Evolutionary conservation across 2,113 vertebrate species (phyloP), one percentile per base, ranked within the genome.

Genomic region (Rhineura floridana): DNA sequence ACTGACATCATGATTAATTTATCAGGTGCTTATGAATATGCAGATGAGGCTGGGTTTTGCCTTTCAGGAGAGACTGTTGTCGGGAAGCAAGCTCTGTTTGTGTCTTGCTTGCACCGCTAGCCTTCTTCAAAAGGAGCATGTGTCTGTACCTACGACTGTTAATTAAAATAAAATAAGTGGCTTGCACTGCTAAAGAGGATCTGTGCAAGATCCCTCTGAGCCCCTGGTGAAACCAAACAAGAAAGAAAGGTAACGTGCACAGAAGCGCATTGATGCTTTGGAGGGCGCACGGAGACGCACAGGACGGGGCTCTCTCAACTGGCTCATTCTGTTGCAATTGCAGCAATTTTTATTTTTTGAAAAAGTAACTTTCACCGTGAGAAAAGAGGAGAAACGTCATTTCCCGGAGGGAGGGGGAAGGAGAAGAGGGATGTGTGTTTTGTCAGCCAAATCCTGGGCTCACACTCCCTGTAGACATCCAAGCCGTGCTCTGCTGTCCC

Each of bases 321-420:
- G 55, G n/a, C 70, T 33, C 0, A 88, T 86, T n/a, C 39, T 73
- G 42, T 7, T 8, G 30, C 67, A 33, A 33, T 33, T 62, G 39
- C 55, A 21, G 80, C 76, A 93, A n/a, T n/a, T n/a, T n/a, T n/a
- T n/a, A n/a, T n/a, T n/a, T n/a, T n/a, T 70, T 86, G 87, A 84
- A 85, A 75, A 75, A 90, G 86, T 90, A 93, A 93, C 80, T 92
- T 92, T 73, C 80, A 79, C 69, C 1, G 0, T 7, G 75, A 75
- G 62, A 65, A 76, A 0, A 0, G 50, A 55, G 70, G 59, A 0
- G 46, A 86, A 79, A 78, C 55, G 12, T 84, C 85, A 4, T 0
- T 84, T 0, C 10, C n/a, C 59, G 0, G 0, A 0, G 52, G 25
- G 21, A 70, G 33, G 67, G 23, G 63, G 63, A 30, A 59, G 69